Base-by-base conservation (phyloP, 1,140 invertebrate genomes). In the Metaphire vulgaris region DNA sequence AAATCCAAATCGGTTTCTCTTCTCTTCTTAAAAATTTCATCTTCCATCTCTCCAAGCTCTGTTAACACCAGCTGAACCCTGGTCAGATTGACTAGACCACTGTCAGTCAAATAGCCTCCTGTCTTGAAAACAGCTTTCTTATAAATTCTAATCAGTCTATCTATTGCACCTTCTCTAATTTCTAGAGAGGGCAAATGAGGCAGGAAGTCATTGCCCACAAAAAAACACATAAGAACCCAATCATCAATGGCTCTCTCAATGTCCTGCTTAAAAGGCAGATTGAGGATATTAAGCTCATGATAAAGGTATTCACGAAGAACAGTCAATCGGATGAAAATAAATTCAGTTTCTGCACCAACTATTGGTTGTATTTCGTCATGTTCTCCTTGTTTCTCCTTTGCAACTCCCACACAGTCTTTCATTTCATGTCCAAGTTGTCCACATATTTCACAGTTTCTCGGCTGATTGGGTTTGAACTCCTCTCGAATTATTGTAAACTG, bases 221-320 rank as follows among this genome's bases (percentile, higher is more conserved):
- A 99, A 88, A 99, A 99, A 87, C 98, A 99, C 95, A 99, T 98
- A 85, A 99, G 99, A 0, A 99, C 97, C 97, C 97, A 99, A 87
- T 99, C 98, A 86, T 99, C 98, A 69, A 88, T 78, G 30, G 83
- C 83, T 73, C 87, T 79, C 83, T 88, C 89, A 80, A 90, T 85
- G 79, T 89, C 87, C 81, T 87, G 89, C 33, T 90, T 87, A 84
- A 99, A 99, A 0, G 96, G 95, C 21, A 99, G 88, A 86, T 94
- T 94, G 0, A 80, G 76, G 93, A 99, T 98, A 74, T 89, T 85
- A 41, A 99, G 88, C 80, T 98, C 97, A 85, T 90, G 90, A 83
- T 94, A 92, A 68, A 99, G 87, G 88, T 99, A 99, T 87, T 99
- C 97, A 64, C 96, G 87, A 14, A 99, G 88, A 14, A 99, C 93